Base-by-base conservation (phyloP, 2,113 vertebrate species). In the Scalopus aquaticus region DNA sequence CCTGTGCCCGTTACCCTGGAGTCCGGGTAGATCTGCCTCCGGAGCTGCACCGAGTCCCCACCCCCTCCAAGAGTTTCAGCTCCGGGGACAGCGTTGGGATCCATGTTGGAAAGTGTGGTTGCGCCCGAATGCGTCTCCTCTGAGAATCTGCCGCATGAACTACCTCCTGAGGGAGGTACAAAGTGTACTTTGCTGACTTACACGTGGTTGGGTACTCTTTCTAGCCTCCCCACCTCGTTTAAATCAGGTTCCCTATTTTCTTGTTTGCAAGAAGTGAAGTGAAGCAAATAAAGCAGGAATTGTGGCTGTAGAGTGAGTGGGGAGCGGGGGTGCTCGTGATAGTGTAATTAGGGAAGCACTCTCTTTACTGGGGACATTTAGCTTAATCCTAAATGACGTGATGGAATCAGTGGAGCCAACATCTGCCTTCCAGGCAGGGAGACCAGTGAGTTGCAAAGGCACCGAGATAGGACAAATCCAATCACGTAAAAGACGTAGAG, bases 81-180 rank as follows among this genome's bases (percentile, higher is more conserved):
- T 82, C n/a, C 30, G 0, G 9, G 60, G 60, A n/a, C 17, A 16
- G 24, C 0, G 0, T 26, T 13, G 46, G n/a, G 42, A 35, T 17
- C 12, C 37, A 11, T 49, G 51, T 81, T 65, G 26, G 3, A 2
- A 81, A 67, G 46, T 9, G 6, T 1, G 24, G 60, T 10, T 24
- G 22, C 3, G 11, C 6, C 0, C 54, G 28, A 2, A 3, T 54
- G 26, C 84, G 42, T 69, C 30, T 56, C 39, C 15, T 30, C 46
- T 77, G 58, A 80, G n/a, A n/a, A 87, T 54, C 72, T 86, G 32
- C 19, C 60, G 17, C n/a, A 26, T 32, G 30, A 39, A n/a, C n/a
- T n/a, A n/a, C 54, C 17, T 20, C 3, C 1, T 56, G 49, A 16
- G 49, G 49, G 49, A 51, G 16, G 49, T 51, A 5, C 15, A 17